Evolutionary conservation across 2,113 vertebrate genomes (phyloP).

Genomic region (Dasyurus viverrinus): DNA sequence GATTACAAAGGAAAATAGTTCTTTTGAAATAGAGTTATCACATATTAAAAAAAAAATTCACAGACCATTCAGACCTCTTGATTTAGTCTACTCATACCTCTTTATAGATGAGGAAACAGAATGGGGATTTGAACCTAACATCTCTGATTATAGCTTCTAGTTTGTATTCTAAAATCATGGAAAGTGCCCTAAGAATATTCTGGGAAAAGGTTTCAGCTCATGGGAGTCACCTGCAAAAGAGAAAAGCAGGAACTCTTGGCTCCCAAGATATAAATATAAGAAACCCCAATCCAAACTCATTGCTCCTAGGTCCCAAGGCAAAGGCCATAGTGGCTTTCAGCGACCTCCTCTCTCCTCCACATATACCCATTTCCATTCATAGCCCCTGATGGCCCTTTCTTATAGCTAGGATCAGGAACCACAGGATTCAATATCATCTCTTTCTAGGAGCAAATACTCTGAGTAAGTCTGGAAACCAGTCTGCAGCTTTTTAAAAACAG

Average conservation of each 20-base stretch:
- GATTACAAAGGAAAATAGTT: background rate
- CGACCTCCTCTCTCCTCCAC: constrained; percentile 18
- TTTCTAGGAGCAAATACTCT: constrained; percentile 54
- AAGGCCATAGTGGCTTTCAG: constrained; percentile 20
- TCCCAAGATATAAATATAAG: constrained; percentile 29
- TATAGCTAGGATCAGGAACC: background rate
- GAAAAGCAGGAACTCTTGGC: background rate
- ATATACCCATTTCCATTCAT: background rate
- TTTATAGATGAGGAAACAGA: background rate
- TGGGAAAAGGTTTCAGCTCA: background rate
- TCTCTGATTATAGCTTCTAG: background rate
- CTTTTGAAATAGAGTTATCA: background rate
- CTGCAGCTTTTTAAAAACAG: constrained; percentile 69
- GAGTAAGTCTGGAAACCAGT: constrained; percentile 37
- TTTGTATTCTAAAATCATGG: background rate
- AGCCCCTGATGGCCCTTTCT: constrained; percentile 9
- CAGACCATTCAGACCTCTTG: background rate
- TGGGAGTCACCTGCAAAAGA: too few species aligned
- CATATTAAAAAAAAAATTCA: background rate
- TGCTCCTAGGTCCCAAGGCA: background rate
- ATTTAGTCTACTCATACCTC: background rate
- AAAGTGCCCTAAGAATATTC: background rate
- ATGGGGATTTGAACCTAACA: background rate
- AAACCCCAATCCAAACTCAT: background rate
- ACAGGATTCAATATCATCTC: constrained; percentile 32